Evolutionary conservation across 1,140 invertebrate species (phyloP).

Genomic region (Ericerus pela): DNA sequence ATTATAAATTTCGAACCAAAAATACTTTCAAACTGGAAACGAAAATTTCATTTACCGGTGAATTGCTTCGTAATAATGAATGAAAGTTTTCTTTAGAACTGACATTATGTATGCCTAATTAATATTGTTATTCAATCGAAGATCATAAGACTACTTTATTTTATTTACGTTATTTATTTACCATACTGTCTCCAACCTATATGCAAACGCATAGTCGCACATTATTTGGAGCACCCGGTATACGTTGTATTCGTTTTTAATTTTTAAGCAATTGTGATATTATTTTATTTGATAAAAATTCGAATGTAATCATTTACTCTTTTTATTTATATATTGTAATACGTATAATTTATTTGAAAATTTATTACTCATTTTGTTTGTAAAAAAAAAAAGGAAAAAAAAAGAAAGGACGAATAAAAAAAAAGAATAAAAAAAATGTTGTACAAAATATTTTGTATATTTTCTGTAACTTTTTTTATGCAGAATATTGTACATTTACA

Average conservation of each 20-base stretch:
- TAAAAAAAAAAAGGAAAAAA: no score
- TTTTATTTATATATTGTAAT: neutral
- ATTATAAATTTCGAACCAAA: neutral
- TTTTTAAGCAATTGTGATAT: neutral
- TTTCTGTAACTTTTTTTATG: constrained; percentile 7
- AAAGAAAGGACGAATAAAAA: no score
- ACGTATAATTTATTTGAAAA: neutral
- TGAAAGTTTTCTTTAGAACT: no score
- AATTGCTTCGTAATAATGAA: neutral
- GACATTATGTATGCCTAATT: no score
- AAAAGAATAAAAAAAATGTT: no score
- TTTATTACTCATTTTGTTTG: neutral
- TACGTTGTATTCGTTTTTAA: neutral
- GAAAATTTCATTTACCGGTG: no score
- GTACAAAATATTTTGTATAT: no score
- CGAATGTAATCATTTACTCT: neutral
- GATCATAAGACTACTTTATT: no score
- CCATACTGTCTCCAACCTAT: neutral
- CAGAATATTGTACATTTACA: neutral
- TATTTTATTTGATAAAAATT: neutral
- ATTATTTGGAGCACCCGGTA: neutral
- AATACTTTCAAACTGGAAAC: neutral
- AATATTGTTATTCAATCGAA: no score
- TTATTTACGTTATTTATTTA: neutral
- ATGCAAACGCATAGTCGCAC: neutral